Percentiles rank a stretch among this genome's conserved stretches.
These are phyloP conservation scores for Mastomys natalensis DNA, from an alignment of 2,113 vertebrate genomes.

Conservation along the genomic window DNA sequence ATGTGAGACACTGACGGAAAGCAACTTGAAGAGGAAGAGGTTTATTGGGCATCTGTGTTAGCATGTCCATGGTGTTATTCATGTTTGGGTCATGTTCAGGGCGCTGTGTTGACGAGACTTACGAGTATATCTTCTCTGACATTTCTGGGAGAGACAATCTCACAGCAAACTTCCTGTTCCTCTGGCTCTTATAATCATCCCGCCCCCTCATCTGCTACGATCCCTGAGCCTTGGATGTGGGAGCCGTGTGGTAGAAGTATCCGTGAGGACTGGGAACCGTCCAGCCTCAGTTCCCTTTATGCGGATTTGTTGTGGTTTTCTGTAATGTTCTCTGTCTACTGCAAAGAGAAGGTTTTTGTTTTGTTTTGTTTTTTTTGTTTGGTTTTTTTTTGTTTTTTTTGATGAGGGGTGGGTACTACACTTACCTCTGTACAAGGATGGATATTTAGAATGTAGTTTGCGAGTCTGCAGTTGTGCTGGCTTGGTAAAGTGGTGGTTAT, in stretches of 20 bases:
- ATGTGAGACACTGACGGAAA: neutral
- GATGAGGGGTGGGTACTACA: neutral
- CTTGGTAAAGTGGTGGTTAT: neutral
- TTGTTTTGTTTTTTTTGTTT: no score
- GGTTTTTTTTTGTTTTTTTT: neutral
- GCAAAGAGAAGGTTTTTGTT: neutral
- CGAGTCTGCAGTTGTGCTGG: neutral
- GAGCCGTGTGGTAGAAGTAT: neutral
- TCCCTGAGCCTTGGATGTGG: neutral
- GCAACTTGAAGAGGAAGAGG: neutral
- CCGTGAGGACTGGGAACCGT: neutral
- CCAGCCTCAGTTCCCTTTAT: neutral
- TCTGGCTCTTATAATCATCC: neutral
- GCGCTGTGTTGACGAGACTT: neutral
- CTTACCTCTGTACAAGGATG: neutral
- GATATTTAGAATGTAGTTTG: neutral
- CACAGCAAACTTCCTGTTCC: neutral
- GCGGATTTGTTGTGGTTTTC: neutral
- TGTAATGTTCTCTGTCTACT: neutral
- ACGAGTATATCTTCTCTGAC: neutral
- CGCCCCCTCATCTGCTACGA: neutral
- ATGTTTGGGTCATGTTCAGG: neutral
- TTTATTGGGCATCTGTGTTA: neutral
- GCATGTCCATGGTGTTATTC: neutral
- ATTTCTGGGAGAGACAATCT: neutral